These are phyloP conservation scores for Rhizoglyphus robini DNA, from an alignment of 1,140 invertebrate genomes.

Conservation along the genomic window DNA sequence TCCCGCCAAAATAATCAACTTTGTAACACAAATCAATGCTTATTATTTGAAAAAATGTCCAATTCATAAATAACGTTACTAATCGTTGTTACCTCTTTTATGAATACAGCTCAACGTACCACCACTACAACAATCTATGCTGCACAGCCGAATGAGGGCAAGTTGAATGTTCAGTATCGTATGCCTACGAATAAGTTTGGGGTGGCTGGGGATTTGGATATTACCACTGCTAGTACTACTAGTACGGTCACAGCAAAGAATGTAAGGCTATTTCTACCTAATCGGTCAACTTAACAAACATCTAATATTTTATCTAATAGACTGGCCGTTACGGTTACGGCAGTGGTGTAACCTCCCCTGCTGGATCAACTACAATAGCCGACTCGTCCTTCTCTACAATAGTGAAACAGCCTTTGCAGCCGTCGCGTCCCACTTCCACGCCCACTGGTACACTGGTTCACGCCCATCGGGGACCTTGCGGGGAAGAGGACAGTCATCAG, in stretches of 20 bases:
- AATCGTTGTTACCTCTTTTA: background rate
- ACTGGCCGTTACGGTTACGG: constrained; percentile 1
- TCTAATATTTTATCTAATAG: background rate
- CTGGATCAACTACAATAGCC: background rate
- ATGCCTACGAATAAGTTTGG: background rate
- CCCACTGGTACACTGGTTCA: background rate
- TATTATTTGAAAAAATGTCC: background rate
- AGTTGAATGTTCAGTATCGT: constrained; percentile 4
- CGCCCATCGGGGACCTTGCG: background rate
- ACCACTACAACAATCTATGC: background rate
- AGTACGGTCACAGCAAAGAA: background rate
- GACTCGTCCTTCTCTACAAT: constrained; percentile 1
- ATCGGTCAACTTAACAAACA: background rate
- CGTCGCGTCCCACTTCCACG: background rate
- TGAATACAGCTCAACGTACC: background rate
- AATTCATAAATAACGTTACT: background rate
- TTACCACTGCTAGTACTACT: background rate
- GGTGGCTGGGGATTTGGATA: background rate
- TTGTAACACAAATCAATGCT: too few relatives aligned
- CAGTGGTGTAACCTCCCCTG: background rate
- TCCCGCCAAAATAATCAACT: too few relatives aligned
- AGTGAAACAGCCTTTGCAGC: background rate
- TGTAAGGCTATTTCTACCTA: background rate
- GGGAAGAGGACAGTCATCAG: background rate
- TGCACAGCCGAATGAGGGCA: background rate